Evolutionary conservation across 1,140 invertebrate genomes (phyloP).

Genomic region (Vollenhovia emeryi): DNA sequence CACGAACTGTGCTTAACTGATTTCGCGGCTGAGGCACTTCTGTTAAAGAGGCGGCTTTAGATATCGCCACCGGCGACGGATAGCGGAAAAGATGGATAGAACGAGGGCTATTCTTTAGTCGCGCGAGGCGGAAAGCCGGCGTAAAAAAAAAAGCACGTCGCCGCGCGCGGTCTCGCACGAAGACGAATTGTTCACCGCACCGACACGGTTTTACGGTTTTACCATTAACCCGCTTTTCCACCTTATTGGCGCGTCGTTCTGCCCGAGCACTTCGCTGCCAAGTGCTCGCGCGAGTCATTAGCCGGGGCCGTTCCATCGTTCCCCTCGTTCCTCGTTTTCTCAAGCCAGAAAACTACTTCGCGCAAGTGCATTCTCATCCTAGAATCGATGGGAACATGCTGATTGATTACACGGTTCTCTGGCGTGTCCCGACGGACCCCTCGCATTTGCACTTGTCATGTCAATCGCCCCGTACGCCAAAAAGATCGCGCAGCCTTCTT

Average conservation of each 20-base stretch:
- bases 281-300: conserved; percentile 39
- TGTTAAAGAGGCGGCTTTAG: conserved; percentile 36
- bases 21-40: conserved; percentile 43
- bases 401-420: background rate
- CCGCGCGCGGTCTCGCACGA: background rate
- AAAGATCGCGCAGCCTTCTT: too few species aligned
- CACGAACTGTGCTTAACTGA: conserved; percentile 49
- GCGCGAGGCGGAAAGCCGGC: background rate
- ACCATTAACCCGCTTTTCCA: conserved; percentile 52
- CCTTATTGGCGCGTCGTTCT: conserved; percentile 38
- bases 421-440: background rate
- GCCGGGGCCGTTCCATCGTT: background rate
- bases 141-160: conserved; percentile 30
- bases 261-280: background rate
- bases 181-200: conserved; percentile 38
- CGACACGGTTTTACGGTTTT: conserved; percentile 29
- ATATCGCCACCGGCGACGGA: background rate
- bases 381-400: background rate
- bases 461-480: background rate
- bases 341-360: conserved; percentile 10
- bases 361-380: conserved; percentile 33
- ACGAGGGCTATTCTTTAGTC: conserved; percentile 35
- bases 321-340: background rate
- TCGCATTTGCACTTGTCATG: conserved; percentile 3
- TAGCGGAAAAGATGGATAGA: conserved; percentile 38